Evolutionary conservation across 2,113 vertebrate genomes (phyloP).

Genomic region (Dromas ardeola): DNA sequence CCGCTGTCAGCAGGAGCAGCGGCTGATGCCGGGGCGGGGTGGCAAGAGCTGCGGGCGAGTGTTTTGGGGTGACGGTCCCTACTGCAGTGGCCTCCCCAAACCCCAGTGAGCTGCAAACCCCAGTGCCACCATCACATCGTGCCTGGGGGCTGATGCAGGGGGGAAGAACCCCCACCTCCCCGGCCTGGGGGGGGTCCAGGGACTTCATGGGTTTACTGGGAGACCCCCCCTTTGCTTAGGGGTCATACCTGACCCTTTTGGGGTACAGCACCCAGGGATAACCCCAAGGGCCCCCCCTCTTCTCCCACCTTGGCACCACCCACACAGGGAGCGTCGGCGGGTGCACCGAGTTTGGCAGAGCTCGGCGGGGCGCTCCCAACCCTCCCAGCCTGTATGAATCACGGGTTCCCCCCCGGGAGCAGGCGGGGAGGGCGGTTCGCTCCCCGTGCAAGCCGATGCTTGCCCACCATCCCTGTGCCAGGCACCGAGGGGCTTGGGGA

Average conservation of each 20-base stretch:
- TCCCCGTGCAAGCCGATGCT: not conserved
- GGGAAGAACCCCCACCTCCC: not conserved
- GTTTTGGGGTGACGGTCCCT: not conserved
- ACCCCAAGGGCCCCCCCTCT: no score
- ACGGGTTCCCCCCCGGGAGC: not conserved
- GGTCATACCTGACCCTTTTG: not conserved
- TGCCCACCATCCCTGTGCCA: not conserved
- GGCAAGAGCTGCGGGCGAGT: not conserved
- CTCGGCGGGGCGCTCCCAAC: slow-evolving; percentile 31
- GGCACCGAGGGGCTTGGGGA: not conserved
- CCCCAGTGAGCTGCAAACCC: not conserved
- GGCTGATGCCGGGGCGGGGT: not conserved
- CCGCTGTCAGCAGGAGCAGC: slow-evolving; percentile 38
- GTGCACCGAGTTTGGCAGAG: not conserved
- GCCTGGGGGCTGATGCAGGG: accelerated
- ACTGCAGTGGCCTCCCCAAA: accelerated
- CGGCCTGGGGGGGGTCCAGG: not conserved
- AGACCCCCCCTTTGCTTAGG: not conserved
- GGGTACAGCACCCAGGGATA: not conserved
- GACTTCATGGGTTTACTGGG: no score
- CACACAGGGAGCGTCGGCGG: not conserved
- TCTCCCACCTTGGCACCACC: not conserved
- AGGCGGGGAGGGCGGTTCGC: not conserved
- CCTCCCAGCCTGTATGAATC: slow-evolving; percentile 11
- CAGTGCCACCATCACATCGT: accelerated